Conservation (phyloP, 2,113 vertebrate species). For the Tetraodon nigroviridis region DNA sequence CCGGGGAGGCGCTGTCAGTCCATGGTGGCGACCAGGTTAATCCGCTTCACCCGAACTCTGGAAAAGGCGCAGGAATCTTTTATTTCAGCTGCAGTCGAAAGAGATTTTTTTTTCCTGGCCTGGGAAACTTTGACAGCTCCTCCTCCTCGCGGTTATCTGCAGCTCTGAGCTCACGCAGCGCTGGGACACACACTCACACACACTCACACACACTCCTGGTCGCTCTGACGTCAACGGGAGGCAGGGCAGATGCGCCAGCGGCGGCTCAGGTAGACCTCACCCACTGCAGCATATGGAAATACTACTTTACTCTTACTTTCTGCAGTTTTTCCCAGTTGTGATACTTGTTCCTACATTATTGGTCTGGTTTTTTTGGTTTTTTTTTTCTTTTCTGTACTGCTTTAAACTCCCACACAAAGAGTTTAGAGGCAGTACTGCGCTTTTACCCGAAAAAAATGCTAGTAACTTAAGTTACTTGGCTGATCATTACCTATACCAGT, state of each 20-base stretch:
- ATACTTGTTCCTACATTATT: too few relatives aligned
- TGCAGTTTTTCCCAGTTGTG: too few relatives aligned
- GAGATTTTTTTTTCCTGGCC: slow-evolving; percentile 31
- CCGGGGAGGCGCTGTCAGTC: slow-evolving; percentile 45
- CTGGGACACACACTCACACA: slow-evolving; percentile 28
- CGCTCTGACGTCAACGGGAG: slow-evolving; percentile 65
- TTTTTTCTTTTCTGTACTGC: too few relatives aligned
- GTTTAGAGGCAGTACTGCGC: background rate
- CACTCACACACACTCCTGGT: slow-evolving; percentile 34
- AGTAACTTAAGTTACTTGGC: background rate
- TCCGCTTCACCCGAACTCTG: slow-evolving; percentile 16
- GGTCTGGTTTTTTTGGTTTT: too few relatives aligned
- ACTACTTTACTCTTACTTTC: too few relatives aligned
- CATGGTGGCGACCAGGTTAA: slow-evolving; percentile 36
- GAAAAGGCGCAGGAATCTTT: background rate
- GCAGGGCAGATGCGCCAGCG: slow-evolving; percentile 38
- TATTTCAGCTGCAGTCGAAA: background rate
- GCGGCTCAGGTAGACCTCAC: slow-evolving; percentile 37
- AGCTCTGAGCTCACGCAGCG: slow-evolving; percentile 14
- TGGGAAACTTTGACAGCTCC: slow-evolving; percentile 74
- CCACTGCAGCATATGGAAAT: too few relatives aligned
- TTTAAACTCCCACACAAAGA: background rate
- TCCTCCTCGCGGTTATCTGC: slow-evolving; percentile 54
- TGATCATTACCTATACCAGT: background rate
- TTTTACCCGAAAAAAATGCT: background rate